Evolutionary conservation across 1,140 invertebrate genomes (phyloP).

Genomic region (Papilio machaon): DNA sequence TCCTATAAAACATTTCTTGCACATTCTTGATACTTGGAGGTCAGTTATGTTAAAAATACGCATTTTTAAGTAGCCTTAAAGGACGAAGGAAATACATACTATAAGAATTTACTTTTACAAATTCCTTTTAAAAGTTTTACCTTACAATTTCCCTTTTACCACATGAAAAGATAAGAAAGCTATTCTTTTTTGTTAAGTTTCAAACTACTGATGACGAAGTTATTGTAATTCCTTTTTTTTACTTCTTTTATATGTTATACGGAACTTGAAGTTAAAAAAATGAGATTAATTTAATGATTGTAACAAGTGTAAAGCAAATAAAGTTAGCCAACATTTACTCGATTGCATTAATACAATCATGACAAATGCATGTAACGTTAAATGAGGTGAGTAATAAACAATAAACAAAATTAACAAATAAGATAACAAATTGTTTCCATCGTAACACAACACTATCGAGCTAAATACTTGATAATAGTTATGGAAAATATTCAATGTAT

Average conservation of each 20-base stretch:
- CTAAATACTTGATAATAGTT: constrained; percentile 35
- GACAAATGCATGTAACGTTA: constrained; percentile 40
- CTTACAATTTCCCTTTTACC: too few species aligned
- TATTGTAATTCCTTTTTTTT: too few species aligned
- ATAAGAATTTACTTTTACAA: too few species aligned
- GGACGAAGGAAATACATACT: too few species aligned
- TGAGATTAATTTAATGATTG: neutral
- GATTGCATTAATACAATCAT: neutral
- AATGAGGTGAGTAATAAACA: constrained; percentile 43
- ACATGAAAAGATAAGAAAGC: too few species aligned
- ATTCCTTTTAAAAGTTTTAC: too few species aligned
- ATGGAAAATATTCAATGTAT: constrained; percentile 23
- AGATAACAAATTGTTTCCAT: constrained; percentile 53
- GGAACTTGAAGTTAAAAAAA: neutral
- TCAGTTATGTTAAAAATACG: too few species aligned
- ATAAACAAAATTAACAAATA: constrained; percentile 51
- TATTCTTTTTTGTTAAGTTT: too few species aligned
- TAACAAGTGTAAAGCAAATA: constrained; percentile 14
- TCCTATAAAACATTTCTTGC: neutral
- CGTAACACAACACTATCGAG: constrained; percentile 45
- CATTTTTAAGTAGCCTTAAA: too few species aligned
- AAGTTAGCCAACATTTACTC: neutral
- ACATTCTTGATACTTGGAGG: neutral
- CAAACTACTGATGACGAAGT: too few species aligned
- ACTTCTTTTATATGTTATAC: neutral